Evolutionary conservation across 2,888 invertebrate genomes (phyloP).

Genomic region (Eristalinus sepulchralis): DNA sequence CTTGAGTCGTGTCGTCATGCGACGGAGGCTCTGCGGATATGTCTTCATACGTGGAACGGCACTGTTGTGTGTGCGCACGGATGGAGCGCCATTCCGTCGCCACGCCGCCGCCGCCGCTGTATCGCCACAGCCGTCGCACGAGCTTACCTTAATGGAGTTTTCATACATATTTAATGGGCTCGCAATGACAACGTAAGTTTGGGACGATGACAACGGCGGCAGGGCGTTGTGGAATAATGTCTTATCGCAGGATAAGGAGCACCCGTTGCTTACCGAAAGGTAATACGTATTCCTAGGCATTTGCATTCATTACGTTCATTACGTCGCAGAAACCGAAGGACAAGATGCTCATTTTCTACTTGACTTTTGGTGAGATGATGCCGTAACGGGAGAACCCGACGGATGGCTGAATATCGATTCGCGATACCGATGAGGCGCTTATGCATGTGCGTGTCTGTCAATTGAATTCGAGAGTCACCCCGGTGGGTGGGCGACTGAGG

Average conservation of each 20-base stretch:
- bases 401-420: conserved; percentile 16
- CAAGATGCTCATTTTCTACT: conserved; percentile 53
- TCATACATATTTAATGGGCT: conserved; percentile 70
- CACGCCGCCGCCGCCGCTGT: background rate
- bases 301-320: conserved; percentile 67
- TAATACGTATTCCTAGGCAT: conserved; percentile 33
- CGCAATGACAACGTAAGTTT: conserved; percentile 66
- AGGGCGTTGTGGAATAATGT: conserved; percentile 47
- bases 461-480: conserved; percentile 16
- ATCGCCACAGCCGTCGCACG: conserved; percentile 9
- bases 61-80: background rate
- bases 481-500: background rate
- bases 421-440: conserved; percentile 43
- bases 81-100: background rate
- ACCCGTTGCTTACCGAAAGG: conserved; percentile 49
- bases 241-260: conserved; percentile 64
- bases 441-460: conserved; percentile 5
- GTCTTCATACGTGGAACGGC: conserved; percentile 10
- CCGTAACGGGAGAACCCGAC: conserved; percentile 22
- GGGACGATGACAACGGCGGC: conserved; percentile 8
- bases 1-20: conserved; percentile 9
- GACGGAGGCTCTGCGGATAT: conserved; percentile 31
- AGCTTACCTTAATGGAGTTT: conserved; percentile 69
- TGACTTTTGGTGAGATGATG: conserved; percentile 38
- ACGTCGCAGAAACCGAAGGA: conserved; percentile 44